A percentile compares a stretch with the other conserved stretches of the same genome.
Evolutionary conservation across 2,797 vertebrate species (phyloP).

Genomic region (Menidia menidia): DNA sequence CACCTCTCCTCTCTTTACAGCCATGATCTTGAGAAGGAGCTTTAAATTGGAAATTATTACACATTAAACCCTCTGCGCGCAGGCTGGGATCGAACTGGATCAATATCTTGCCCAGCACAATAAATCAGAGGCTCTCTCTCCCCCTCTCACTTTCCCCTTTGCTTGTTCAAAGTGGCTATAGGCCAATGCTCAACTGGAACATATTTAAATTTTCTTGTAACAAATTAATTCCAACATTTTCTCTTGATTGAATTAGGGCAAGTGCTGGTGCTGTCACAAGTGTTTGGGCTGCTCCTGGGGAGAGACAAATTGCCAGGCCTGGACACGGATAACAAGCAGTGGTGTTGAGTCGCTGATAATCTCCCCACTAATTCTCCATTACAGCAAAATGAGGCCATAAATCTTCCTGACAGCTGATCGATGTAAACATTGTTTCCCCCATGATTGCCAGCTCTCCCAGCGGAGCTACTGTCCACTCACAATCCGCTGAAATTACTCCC

Average conservation of each 20-base stretch:
- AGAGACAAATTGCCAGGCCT: conserved; percentile 99
- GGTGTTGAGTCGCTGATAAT: conserved; percentile 99
- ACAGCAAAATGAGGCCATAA: conserved; percentile 99
- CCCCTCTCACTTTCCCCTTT: conserved; percentile 54
- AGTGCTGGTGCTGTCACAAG: conserved; percentile 99
- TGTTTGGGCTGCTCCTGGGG: conserved; percentile 95
- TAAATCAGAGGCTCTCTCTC: conserved; percentile 92
- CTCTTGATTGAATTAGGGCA: conserved; percentile 99
- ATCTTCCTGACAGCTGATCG: conserved; percentile 99
- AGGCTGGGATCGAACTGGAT: conserved; percentile 95
- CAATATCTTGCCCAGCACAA: conserved; percentile 98
- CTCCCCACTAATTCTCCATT: conserved; percentile 99
- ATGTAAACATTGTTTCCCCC: conserved; percentile 99
- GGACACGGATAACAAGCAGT: conserved; percentile 99
- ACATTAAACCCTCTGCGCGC: conserved; percentile 98
- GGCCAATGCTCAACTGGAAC: conserved; percentile 90
- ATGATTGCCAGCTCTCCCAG: conserved; percentile 99
- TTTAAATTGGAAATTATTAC: conserved; percentile 99
- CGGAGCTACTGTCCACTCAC: conserved; percentile 99
- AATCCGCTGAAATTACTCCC: conserved; percentile 97
- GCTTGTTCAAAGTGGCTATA: conserved; percentile 85
- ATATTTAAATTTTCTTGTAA: conserved; percentile 99
- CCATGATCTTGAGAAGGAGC: conserved; percentile 97
- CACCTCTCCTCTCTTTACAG: conserved; percentile 91
- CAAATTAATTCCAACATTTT: conserved; percentile 99